Evolutionary conservation across 2,888 invertebrate genomes (phyloP).

Genomic region (Microctonus hyperodae): DNA sequence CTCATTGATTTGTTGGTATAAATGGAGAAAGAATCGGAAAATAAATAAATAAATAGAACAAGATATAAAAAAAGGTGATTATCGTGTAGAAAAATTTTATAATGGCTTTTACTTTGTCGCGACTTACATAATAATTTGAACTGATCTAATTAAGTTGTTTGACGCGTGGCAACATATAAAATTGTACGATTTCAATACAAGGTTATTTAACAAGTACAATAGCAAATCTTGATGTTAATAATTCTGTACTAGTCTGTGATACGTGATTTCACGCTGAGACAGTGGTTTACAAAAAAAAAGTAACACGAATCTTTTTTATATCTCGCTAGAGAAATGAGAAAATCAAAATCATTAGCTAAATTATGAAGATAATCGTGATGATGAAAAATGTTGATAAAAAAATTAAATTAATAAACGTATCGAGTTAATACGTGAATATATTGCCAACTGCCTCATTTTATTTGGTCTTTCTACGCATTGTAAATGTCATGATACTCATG

Average conservation of each 20-base stretch:
- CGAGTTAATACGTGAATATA: neutral
- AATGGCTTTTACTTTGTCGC: constrained; percentile 29
- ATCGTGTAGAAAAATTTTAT: constrained; percentile 22
- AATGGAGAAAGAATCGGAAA: constrained; percentile 4
- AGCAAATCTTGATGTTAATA: constrained; percentile 31
- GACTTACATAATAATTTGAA: constrained; percentile 42
- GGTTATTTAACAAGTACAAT: constrained; percentile 45
- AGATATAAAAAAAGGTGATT: constrained; percentile 1
- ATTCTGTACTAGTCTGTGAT: constrained; percentile 51
- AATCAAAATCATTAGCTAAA: neutral
- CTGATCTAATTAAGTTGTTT: constrained; percentile 46
- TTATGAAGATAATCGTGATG: neutral
- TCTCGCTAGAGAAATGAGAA: too few relatives aligned
- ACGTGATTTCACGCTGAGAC: constrained; percentile 44
- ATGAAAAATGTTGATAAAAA: constrained; percentile 21
- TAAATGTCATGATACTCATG: constrained; percentile 27
- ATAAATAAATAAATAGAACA: too few relatives aligned
- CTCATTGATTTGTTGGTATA: neutral
- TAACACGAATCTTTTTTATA: too few relatives aligned
- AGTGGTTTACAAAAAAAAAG: constrained; percentile 41
- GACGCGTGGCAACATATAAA: constrained; percentile 37
- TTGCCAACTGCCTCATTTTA: constrained; percentile 23
- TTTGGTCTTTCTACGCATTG: constrained; percentile 35
- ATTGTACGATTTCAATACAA: constrained; percentile 50
- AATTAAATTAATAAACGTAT: constrained; percentile 24